phyloP scores from a whole-genome alignment of 2,113 vertebrate genomes.

The Myanophis thanlyinensis region DNA sequence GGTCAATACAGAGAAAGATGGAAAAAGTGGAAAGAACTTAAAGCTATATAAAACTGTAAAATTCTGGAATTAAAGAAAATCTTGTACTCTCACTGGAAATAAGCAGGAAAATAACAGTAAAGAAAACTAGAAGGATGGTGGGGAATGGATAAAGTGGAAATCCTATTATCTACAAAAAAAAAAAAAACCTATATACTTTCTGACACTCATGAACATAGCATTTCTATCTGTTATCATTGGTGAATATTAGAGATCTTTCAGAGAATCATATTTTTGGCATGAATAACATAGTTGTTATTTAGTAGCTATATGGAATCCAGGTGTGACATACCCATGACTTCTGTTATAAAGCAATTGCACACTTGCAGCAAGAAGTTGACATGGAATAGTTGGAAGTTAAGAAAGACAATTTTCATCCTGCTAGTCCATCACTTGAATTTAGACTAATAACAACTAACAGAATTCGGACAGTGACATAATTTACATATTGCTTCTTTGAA shows the following conservation, averaged over 20 bases:
- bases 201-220: neutral
- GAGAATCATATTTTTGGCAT: neutral
- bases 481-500: neutral
- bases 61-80: neutral
- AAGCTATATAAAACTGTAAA: neutral
- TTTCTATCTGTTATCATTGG: slow-evolving; percentile 1
- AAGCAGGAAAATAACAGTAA: neutral
- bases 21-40: slow-evolving; percentile 9
- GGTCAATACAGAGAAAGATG: neutral
- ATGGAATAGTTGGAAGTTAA: slow-evolving; percentile 1
- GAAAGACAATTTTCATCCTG: neutral
- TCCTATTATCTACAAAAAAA: neutral
- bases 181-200: neutral
- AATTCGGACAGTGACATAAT: neutral
- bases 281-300: neutral
- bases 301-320: neutral
- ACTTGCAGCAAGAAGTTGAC: neutral
- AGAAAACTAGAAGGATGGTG: neutral
- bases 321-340: neutral
- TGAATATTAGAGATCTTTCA: neutral
- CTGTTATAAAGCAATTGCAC: neutral
- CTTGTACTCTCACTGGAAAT: neutral
- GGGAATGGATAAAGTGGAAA: neutral
- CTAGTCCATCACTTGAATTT: neutral
- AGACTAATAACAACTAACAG: neutral